Evolutionary conservation across 2,113 vertebrate species (phyloP).

Genomic region (Opisthocomus hoazin): DNA sequence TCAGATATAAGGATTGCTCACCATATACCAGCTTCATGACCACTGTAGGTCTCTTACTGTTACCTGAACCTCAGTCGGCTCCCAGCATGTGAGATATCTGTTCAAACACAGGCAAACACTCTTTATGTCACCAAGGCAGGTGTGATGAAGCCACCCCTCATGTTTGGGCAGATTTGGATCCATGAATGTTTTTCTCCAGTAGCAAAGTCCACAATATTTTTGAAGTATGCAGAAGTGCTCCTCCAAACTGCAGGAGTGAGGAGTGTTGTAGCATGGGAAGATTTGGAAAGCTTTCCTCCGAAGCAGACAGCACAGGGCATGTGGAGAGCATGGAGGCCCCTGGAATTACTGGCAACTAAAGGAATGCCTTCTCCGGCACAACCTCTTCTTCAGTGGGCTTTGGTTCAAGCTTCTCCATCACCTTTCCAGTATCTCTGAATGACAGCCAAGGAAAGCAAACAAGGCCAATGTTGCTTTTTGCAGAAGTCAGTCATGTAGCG

Average conservation of each 20-base stretch:
- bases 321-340: background rate
- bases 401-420: conserved; percentile 27
- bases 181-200: background rate
- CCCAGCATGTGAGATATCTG: background rate
- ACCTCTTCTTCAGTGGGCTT: conserved; percentile 32
- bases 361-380: background rate
- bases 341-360: background rate
- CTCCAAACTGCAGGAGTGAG: background rate
- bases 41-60: too few species aligned
- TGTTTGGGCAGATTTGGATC: background rate
- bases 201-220: background rate
- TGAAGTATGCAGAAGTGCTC: background rate
- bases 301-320: background rate
- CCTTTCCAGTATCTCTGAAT: background rate
- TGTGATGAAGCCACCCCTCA: accelerated
- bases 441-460: conserved; percentile 43
- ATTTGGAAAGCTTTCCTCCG: background rate
- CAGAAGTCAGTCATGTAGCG: background rate
- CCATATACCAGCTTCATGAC: accelerated
- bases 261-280: background rate
- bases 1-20: background rate
- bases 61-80: background rate
- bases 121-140: background rate
- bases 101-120: background rate
- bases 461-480: background rate